These are phyloP conservation scores for Phyllostomus hastatus DNA, from an alignment of 2,113 vertebrate species.

Conservation along the genomic window DNA sequence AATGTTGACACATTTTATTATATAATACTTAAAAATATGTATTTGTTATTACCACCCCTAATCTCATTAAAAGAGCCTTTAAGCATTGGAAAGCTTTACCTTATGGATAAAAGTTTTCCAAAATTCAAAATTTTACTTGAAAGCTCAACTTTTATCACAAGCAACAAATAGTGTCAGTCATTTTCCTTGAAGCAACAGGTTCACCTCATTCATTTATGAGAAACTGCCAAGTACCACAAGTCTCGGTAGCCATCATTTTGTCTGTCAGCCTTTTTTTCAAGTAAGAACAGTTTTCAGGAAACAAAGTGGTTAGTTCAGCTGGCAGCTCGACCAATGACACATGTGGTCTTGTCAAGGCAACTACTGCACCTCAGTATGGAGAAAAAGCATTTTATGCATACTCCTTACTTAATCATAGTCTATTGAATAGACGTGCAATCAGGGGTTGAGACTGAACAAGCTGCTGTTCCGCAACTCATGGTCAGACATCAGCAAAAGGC, in stretches of 20 bases:
- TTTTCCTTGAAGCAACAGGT: slow-evolving; percentile 10
- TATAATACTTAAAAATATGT: neutral
- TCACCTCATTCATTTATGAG: neutral
- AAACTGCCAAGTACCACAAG: neutral
- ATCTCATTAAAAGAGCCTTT: neutral
- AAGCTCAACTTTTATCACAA: slow-evolving; percentile 7
- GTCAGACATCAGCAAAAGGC: neutral
- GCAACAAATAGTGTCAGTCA: neutral
- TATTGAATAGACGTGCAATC: neutral
- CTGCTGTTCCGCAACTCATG: neutral
- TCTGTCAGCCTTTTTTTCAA: neutral
- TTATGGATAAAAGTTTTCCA: neutral
- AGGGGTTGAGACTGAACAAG: neutral
- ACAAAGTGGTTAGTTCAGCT: neutral
- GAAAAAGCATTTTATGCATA: neutral
- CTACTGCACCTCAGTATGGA: neutral
- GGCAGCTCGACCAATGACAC: neutral
- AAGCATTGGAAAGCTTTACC: neutral
- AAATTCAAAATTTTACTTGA: neutral
- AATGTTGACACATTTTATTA: slow-evolving; percentile 36
- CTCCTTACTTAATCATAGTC: neutral
- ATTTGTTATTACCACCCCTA: neutral
- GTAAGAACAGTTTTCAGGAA: neutral
- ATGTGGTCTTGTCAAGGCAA: neutral
- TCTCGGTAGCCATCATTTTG: neutral